These are phyloP conservation scores for Lasioglossum malachurum DNA, from an alignment of 2,888 invertebrate species.

Conservation along the genomic window DNA sequence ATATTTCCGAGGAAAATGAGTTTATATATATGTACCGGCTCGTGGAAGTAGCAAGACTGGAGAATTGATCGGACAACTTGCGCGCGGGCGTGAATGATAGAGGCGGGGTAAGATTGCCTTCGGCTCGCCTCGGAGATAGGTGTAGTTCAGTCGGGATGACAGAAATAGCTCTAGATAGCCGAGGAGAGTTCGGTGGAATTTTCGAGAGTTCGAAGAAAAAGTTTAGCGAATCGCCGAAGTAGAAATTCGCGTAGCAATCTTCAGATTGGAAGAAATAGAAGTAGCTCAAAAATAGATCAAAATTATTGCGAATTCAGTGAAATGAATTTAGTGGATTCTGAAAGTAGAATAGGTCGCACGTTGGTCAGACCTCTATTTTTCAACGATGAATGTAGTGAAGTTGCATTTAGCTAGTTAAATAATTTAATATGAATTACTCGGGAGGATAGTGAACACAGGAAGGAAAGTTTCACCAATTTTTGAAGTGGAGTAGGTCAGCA, in stretches of 20 bases:
- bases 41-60: background rate
- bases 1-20: background rate
- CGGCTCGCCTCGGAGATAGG: background rate
- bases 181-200: background rate
- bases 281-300: background rate
- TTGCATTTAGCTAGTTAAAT: background rate
- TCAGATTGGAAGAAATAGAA: background rate
- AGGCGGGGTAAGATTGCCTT: background rate
- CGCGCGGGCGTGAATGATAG: background rate
- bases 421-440: background rate
- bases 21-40: background rate
- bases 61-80: constrained; percentile 8
- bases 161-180: background rate
- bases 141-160: background rate
- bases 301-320: background rate
- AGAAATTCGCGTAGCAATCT: no score
- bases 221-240: background rate
- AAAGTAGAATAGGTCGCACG: background rate
- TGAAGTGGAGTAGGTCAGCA: background rate
- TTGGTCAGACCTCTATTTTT: background rate
- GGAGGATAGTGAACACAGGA: background rate
- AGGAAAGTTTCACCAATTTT: background rate
- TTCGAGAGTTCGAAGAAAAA: background rate
- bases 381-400: background rate
- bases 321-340: background rate